Percentiles rank a stretch among this genome's conserved stretches.
Conservation (phyloP, 30 jellyfish, hydroid and myxozoan genomes). For the Hydra vulgaris region DNA sequence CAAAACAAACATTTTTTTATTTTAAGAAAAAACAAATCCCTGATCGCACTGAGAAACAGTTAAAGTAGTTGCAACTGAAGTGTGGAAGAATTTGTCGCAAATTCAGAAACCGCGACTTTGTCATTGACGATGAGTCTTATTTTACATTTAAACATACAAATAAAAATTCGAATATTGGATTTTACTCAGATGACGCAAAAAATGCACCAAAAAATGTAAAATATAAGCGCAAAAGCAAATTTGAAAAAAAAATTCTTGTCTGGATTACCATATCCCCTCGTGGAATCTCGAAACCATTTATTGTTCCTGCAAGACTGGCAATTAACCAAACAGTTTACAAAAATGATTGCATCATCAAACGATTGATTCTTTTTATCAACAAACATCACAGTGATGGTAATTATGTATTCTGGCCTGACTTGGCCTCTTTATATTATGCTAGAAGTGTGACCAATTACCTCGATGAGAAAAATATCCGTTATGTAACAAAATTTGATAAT, state of each 20-base stretch:
- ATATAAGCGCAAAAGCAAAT: not conserved
- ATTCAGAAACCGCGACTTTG: not conserved
- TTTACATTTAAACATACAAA: not conserved
- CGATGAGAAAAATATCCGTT: not conserved
- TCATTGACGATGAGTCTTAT: not conserved
- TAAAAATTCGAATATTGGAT: not conserved
- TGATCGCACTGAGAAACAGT: not conserved
- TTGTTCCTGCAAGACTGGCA: not conserved
- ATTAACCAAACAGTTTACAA: not conserved
- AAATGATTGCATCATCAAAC: not conserved
- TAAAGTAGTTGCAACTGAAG: not conserved
- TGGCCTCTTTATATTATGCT: not conserved
- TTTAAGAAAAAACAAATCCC: not conserved
- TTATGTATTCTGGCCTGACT: not conserved
- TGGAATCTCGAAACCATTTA: not conserved
- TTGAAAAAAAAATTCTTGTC: not conserved
- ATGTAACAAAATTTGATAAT: not conserved
- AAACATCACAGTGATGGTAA: not conserved
- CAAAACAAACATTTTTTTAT: not conserved
- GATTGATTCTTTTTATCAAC: not conserved
- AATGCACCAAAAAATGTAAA: not conserved
- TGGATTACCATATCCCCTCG: not conserved
- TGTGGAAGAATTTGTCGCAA: not conserved
- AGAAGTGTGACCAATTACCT: not conserved
- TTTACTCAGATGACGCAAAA: not conserved